Evolutionary conservation across 2,797 vertebrate genomes (phyloP), one percentile per base, ranked within the genome.

Genomic region (Crocodylus rhombifer): DNA sequence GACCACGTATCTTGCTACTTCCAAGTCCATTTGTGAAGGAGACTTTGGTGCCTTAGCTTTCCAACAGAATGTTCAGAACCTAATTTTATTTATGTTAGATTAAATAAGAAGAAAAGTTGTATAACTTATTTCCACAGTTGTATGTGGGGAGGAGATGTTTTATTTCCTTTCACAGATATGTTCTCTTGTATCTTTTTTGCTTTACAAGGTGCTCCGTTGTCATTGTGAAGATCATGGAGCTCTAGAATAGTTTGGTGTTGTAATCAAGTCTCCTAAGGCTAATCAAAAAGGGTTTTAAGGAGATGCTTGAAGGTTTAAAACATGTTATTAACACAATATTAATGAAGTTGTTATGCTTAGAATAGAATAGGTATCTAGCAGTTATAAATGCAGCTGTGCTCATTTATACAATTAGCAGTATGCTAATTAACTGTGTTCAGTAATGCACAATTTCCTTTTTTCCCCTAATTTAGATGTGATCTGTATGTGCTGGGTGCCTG

Each of bases 241-340:
- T 86, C 83, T 93, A 57, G 77, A 86, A 18, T 6, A 67, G 55
- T 42, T 42, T 42, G 42, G 42, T 42, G 42, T 42, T 42, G 42
- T 42, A 96, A 93, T 26, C 7, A 4, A 73, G 26, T 94, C 79
- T 90, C 86, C 77, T 81, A 77, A 87, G 75, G 88, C 77, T 81
- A 75, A 88, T 94, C 75, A 85, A 91, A 62, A 25, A 94, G 65
- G 26, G 64, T 82, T 91, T 87, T 88, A 83, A 86, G 11, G n/a
- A 93, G 56, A 0, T 85, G 20, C 89, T 94, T 95, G 87, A 88
- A 86, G 64, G 26, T 77, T 84, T 83, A 63, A 94, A 92, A 95
- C 94, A 92, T 75, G 16, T 86, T 94, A 93, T 94, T 94, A 96
- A 87, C 3, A 2, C 56, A 58, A 14, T 88, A 86, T 87, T 91